These are phyloP conservation scores for Ariolimax columbianus DNA, from an alignment of 2,888 invertebrate genomes.

Conservation along the genomic window DNA sequence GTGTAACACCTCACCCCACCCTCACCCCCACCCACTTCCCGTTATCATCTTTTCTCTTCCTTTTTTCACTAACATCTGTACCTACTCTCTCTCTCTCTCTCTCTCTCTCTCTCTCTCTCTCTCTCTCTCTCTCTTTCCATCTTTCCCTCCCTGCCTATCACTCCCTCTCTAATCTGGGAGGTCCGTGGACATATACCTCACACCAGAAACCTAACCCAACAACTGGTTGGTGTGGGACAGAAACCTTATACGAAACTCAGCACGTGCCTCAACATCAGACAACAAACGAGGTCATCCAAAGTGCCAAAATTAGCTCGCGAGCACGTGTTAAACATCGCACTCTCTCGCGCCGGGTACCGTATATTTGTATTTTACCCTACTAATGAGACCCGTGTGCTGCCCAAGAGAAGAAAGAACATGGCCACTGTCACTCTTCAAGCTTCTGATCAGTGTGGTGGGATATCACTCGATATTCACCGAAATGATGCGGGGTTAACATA, in stretches of 20 bases:
- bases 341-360: background rate
- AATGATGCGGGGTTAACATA: no score
- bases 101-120: background rate
- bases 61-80: background rate
- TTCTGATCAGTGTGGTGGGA: no score
- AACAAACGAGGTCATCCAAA: slow-evolving; percentile 9
- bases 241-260: slow-evolving; percentile 19
- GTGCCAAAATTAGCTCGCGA: slow-evolving; percentile 6
- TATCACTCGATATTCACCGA: no score
- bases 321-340: slow-evolving; percentile 16
- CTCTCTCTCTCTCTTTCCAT: background rate
- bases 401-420: no score
- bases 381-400: no score
- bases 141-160: background rate
- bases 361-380: background rate
- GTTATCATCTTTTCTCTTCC: background rate
- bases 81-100: background rate
- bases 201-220: background rate
- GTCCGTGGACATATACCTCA: background rate
- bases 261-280: background rate
- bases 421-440: no score
- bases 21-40: no score
- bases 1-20: no score
- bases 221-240: slow-evolving; percentile 1
- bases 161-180: background rate